phyloP scores from a whole-genome alignment of 2,113 vertebrate genomes.

The Hepsetus odoe region DNA sequence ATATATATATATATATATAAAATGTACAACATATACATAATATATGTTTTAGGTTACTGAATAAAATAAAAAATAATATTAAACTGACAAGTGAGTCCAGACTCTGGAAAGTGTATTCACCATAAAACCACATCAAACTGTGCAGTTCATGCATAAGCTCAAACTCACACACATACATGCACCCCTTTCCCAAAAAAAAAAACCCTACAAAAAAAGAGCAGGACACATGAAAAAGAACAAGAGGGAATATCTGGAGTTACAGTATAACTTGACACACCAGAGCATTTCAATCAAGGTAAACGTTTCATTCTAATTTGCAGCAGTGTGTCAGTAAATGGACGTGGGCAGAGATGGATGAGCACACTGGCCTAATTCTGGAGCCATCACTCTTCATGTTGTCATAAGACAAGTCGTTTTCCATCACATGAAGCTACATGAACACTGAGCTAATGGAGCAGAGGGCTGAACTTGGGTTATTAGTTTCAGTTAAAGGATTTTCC shows the following conservation, averaged over 20 bases:
- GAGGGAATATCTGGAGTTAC: no score
- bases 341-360: conserved; percentile 5
- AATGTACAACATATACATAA: no score
- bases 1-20: no score
- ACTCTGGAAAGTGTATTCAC: no score
- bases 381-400: conserved; percentile 11
- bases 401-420: not conserved
- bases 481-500: no score
- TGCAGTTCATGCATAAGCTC: no score
- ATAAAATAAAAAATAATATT: no score
- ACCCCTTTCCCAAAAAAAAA: not conserved
- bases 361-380: not conserved
- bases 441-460: not conserved
- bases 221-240: not conserved
- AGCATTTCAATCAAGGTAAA: not conserved
- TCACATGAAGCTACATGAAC: not conserved
- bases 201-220: not conserved
- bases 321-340: not conserved
- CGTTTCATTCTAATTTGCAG: conserved; percentile 6
- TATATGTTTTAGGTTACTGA: no score
- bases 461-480: not conserved
- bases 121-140: no score
- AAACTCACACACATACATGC: no score
- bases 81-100: no score
- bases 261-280: not conserved